These are phyloP conservation scores for Pachyramphus minor DNA, from an alignment of 2,113 vertebrate genomes.

Conservation along the genomic window DNA sequence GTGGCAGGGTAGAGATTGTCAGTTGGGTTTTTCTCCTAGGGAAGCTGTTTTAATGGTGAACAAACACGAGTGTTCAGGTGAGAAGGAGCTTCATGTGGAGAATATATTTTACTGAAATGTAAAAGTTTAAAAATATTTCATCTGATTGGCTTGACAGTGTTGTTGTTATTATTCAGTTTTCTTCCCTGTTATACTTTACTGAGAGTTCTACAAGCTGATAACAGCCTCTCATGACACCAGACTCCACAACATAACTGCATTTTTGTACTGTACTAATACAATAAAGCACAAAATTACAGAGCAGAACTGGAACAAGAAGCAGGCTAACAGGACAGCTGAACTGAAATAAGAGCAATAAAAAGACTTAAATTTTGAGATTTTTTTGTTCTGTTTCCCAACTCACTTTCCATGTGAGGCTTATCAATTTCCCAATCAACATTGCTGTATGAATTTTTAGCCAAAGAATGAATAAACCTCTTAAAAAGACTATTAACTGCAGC, in stretches of 20 bases:
- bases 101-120: background rate
- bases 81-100: background rate
- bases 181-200: background rate
- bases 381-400: background rate
- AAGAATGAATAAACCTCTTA: background rate
- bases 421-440: background rate
- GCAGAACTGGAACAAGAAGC: background rate
- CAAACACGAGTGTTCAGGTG: background rate
- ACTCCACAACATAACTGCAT: background rate
- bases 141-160: background rate
- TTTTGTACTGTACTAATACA: background rate
- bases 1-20: background rate
- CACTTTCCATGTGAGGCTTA: background rate
- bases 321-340: background rate
- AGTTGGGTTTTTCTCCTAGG: background rate
- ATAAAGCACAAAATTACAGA: background rate
- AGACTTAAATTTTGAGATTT: background rate
- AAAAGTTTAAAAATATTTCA: background rate
- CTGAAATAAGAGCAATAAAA: background rate
- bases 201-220: background rate
- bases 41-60: background rate
- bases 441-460: background rate
- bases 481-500: slow-evolving; percentile 15
- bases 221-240: background rate
- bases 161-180: background rate